Percentiles rank a stretch among this genome's conserved stretches.
phyloP scores from a whole-genome alignment of 2,888 invertebrate species.

The Cephalotes varians region DNA sequence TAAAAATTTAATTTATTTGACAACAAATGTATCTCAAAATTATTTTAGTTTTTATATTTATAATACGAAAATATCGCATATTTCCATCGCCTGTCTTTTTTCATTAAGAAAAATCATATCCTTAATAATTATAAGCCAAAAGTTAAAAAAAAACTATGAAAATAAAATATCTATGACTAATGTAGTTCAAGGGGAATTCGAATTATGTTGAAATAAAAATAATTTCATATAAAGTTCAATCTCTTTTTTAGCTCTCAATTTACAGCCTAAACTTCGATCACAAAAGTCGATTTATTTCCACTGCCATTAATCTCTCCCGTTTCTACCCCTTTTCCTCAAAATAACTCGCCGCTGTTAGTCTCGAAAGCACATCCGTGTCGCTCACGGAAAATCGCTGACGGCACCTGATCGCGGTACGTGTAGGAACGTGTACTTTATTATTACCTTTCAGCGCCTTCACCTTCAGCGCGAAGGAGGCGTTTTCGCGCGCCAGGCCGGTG shows the following conservation, averaged over 20 bases:
- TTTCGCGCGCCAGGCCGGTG: neutral
- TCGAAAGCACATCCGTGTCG: constrained; percentile 44
- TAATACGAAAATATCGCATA: neutral
- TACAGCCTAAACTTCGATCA: constrained; percentile 1
- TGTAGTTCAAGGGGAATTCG: neutral
- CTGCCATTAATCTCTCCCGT: constrained; percentile 21
- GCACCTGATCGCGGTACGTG: constrained; percentile 38
- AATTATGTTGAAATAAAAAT: neutral
- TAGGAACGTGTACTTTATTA: constrained; percentile 48
- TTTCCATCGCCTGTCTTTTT: neutral
- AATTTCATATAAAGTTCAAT: neutral
- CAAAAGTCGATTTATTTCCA: constrained; percentile 38
- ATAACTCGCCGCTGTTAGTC: constrained; percentile 22
- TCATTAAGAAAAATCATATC: neutral
- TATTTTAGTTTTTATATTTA: neutral
- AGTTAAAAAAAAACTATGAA: neutral
- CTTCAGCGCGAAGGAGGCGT: constrained; percentile 27
- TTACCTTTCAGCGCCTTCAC: constrained; percentile 44
- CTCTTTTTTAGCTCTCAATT: neutral
- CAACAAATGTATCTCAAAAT: neutral
- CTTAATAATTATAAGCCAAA: neutral
- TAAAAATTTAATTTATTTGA: neutral
- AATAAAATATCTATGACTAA: neutral
- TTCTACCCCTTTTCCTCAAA: constrained; percentile 5
- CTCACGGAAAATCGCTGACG: constrained; percentile 47